phyloP scores from a whole-genome alignment of 2,888 invertebrate genomes.

The Camponotus fellah region DNA sequence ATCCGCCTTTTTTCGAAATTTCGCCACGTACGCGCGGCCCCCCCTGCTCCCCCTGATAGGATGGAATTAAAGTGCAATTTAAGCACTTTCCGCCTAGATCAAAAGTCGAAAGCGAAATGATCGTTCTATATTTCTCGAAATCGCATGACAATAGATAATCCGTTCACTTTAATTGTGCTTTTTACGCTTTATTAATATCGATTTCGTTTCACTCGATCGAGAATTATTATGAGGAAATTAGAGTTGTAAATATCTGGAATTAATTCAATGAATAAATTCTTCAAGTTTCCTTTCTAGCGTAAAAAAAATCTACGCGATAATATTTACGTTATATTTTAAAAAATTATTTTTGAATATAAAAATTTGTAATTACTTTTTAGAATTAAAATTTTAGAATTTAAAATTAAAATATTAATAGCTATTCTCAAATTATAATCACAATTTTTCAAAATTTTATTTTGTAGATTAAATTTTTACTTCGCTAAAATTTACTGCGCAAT shows the following conservation, averaged over 20 bases:
- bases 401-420: background rate
- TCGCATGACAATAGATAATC: background rate
- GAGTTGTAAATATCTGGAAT: constrained; percentile 9
- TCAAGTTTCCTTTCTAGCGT: background rate
- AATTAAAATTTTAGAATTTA: background rate
- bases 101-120: background rate
- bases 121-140: background rate
- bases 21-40: constrained; percentile 32
- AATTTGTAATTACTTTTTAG: background rate
- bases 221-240: background rate
- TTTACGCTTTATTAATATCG: background rate
- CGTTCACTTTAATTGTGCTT: background rate
- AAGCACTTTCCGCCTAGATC: constrained; percentile 23
- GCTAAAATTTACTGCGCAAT: background rate
- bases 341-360: background rate
- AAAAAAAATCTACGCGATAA: background rate
- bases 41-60: background rate
- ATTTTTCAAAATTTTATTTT: background rate
- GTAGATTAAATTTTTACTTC: constrained; percentile 2
- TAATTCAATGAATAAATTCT: constrained; percentile 1
- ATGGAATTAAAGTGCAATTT: constrained; percentile 42
- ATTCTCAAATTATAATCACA: background rate
- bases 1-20: constrained; percentile 42
- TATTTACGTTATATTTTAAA: background rate
- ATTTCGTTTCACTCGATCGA: background rate